phyloP scores from a whole-genome alignment of 2,888 invertebrate genomes.

The Stenchaetothrips biformis region DNA sequence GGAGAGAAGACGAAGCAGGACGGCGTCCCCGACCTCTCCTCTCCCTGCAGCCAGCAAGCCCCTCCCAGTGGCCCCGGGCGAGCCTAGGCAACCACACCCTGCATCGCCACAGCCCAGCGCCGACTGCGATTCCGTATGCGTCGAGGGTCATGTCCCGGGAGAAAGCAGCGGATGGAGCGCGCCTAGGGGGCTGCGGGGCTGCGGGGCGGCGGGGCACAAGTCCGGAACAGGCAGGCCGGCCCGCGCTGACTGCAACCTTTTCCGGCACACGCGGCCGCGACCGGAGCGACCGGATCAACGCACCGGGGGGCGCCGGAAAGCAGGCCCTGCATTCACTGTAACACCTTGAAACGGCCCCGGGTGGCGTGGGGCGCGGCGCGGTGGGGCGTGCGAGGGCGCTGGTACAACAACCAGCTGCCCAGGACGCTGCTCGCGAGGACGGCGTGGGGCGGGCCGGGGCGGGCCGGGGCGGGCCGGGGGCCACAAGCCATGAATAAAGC shows the following conservation, averaged over 20 bases:
- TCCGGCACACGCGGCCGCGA: background rate
- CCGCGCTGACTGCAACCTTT: background rate
- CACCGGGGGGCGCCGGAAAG: background rate
- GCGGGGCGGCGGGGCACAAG: background rate
- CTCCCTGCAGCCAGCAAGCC: background rate
- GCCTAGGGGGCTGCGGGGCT: background rate
- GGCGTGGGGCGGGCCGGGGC: too few species aligned
- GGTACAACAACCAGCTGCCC: too few species aligned
- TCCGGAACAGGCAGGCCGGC: background rate
- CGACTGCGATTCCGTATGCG: constrained; percentile 1
- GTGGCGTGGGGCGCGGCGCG: too few species aligned
- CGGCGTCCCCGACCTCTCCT: background rate
- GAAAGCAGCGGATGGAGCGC: background rate
- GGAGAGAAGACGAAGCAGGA: background rate
- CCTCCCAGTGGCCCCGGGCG: background rate
- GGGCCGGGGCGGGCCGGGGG: background rate
- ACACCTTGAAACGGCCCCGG: too few species aligned
- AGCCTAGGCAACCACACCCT: background rate
- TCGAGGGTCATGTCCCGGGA: constrained; percentile 14
- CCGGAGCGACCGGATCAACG: background rate
- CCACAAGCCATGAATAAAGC: constrained; percentile 6
- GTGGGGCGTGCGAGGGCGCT: background rate
- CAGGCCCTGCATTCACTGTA: background rate
- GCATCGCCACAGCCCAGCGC: background rate
- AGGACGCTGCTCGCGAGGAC: background rate